Evolutionary conservation across 35 echinoderm and acorn worm genomes (phyloP).

Genomic region (Chiridota heheva): DNA sequence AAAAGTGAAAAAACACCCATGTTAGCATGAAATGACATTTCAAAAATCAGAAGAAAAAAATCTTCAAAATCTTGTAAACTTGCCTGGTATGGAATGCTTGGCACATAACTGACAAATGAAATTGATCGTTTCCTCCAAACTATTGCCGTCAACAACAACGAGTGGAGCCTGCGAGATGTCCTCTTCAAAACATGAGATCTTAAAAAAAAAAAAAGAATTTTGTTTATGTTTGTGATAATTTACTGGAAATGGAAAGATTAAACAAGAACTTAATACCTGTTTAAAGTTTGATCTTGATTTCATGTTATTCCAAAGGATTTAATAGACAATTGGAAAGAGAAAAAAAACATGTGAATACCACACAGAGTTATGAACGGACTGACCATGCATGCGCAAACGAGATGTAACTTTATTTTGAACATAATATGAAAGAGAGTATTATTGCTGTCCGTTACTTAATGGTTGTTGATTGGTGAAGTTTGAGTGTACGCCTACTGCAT

Average conservation of each 20-base stretch:
- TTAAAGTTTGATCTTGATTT: too few species aligned
- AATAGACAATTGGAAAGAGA: not conserved
- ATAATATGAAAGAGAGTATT: too few species aligned
- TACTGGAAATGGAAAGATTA: not conserved
- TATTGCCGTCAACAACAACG: slow-evolving; percentile 93
- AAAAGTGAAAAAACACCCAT: too few species aligned
- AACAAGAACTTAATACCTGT: too few species aligned
- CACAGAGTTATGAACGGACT: not conserved
- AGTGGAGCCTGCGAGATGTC: slow-evolving; percentile 49
- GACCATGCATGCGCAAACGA: not conserved
- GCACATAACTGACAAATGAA: slow-evolving; percentile 66
- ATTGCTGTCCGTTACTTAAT: too few species aligned
- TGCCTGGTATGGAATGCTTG: slow-evolving; percentile 71
- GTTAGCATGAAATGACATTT: too few species aligned
- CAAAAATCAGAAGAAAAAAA: too few species aligned
- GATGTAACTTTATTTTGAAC: too few species aligned
- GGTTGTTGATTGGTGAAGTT: too few species aligned
- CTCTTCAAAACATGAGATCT: slow-evolving; percentile 57
- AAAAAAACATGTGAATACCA: not conserved
- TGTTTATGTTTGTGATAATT: not conserved
- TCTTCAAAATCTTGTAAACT: too few species aligned
- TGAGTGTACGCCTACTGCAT: too few species aligned
- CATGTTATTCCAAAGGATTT: not conserved
- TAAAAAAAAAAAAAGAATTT: not conserved
- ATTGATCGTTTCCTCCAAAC: slow-evolving; percentile 73